A percentile compares a stretch with the other conserved stretches of the same genome.
These are phyloP conservation scores for Orchesellides sinensis DNA, from an alignment of 2,888 invertebrate genomes.

Conservation along the genomic window DNA sequence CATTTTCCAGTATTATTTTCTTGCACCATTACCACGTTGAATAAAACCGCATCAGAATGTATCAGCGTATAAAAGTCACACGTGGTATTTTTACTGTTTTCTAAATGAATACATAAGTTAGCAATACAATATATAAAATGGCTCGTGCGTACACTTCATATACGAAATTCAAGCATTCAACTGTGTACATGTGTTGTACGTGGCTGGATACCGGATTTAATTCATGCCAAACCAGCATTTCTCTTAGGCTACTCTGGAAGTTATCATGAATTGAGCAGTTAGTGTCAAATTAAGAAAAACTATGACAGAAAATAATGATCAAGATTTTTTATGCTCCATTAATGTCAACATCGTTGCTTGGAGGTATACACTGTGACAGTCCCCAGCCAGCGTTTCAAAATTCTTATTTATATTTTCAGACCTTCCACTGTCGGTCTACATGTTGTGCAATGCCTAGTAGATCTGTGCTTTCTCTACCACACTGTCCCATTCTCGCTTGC, in stretches of 20 bases:
- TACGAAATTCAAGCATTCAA: too few relatives aligned
- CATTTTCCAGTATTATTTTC: too few relatives aligned
- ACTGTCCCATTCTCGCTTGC: neutral
- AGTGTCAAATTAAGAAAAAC: conserved; percentile 48
- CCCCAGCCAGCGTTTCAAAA: neutral
- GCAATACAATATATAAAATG: neutral
- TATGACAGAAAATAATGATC: conserved; percentile 48
- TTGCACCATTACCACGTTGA: too few relatives aligned
- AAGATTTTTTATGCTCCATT: conserved; percentile 45
- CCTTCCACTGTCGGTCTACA: neutral
- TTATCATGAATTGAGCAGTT: conserved; percentile 26
- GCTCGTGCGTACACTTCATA: neutral
- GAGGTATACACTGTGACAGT: neutral
- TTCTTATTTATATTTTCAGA: neutral
- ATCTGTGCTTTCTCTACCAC: too few relatives aligned
- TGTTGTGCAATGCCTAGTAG: neutral
- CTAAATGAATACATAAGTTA: neutral
- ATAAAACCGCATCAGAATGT: too few relatives aligned
- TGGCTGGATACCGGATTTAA: neutral
- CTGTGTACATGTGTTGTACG: neutral
- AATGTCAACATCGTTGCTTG: conserved; percentile 23
- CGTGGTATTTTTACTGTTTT: neutral
- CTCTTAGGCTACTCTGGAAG: neutral
- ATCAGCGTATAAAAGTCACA: too few relatives aligned
- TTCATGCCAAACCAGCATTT: neutral